Evolutionary conservation across 1,140 invertebrate genomes (phyloP), one percentile per base, ranked within the genome.

Genomic region (Zelostemma sp.): DNA sequence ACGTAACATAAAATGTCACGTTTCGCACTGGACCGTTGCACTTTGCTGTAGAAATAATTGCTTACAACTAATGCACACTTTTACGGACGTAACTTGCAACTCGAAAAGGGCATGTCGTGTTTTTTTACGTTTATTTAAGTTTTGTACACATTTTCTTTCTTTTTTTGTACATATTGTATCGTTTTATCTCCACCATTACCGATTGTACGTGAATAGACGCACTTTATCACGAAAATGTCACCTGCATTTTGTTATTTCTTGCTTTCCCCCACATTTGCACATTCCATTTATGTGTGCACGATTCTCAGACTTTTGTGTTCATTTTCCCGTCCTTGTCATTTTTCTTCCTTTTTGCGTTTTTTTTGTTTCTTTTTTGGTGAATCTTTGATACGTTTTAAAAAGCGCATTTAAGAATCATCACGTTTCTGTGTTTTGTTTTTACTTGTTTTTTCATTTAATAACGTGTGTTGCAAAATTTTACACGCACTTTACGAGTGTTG

Each of bases 121-220:
- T 51, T 53, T 53, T 57, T 64, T 71, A 79, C 47, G 35, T 25
- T 25, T 46, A 60, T 49, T 28, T 64, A 63, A 50, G 40, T 38
- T 63, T 49, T 50, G 57, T 63, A 57, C 59, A 53, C 41, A 45
- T 51, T 61, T 69, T 51, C 53, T 61, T 68, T 50, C 12, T 59
- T 45, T 63, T 49, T 64, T 69, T 73, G 58, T 74, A 75, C 45
- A 79, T 75, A 68, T 68, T 77, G 68, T 64, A 65, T 61, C 38
- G 63, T 21, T 25, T 41, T 12, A 31, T 56, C 1, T 46, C 8
- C 16, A 56, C 33, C 21, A 61, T 72, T 69, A 69, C 69, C 58
- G 72, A 75, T 35, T 81, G 73, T 80, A 77, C 77, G 76, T 80
- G 66, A 82, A 83, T 82, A 83, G 77, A 82, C 53, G 68, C 65